A percentile compares a stretch with the other conserved stretches of the same genome.
These are phyloP conservation scores for Percopsis transmontana DNA, from an alignment of 2,113 vertebrate species.

Conservation along the genomic window DNA sequence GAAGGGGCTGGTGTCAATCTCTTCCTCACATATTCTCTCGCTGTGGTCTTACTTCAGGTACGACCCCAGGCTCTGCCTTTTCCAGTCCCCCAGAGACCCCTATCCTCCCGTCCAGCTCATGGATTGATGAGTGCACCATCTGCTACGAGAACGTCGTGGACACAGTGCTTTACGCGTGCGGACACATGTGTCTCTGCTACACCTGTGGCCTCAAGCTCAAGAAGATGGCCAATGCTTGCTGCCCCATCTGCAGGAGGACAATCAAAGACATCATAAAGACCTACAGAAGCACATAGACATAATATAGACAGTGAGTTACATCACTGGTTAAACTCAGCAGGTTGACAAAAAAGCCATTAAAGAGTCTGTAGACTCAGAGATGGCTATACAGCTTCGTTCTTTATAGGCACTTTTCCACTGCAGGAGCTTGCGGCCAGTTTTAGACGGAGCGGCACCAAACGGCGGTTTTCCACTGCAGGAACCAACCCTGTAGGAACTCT, in stretches of 20 bases:
- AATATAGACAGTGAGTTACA: neutral
- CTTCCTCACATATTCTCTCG: neutral
- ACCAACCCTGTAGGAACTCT: too few relatives aligned
- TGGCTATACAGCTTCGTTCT: slow-evolving; percentile 18
- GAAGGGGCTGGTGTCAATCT: neutral
- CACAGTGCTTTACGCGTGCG: slow-evolving; percentile 92
- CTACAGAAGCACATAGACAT: slow-evolving; percentile 85
- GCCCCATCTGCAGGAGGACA: slow-evolving; percentile 89
- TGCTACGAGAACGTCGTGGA: slow-evolving; percentile 91
- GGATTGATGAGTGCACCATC: slow-evolving; percentile 91
- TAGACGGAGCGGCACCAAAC: too few relatives aligned
- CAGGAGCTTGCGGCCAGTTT: too few relatives aligned
- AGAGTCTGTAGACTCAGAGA: slow-evolving; percentile 31
- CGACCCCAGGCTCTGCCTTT: slow-evolving; percentile 81
- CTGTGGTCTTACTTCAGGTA: slow-evolving; percentile 69
- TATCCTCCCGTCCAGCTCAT: slow-evolving; percentile 75
- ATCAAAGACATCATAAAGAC: slow-evolving; percentile 97
- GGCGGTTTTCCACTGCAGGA: too few relatives aligned
- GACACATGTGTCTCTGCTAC: slow-evolving; percentile 95
- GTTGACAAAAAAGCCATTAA: slow-evolving; percentile 46
- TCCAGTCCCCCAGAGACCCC: slow-evolving; percentile 84
- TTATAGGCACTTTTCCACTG: too few relatives aligned
- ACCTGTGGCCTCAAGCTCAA: slow-evolving; percentile 90
- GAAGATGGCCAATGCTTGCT: slow-evolving; percentile 89
- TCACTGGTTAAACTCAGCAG: slow-evolving; percentile 25